Percentiles rank a stretch among this genome's conserved stretches.
phyloP scores from a whole-genome alignment of 2,113 vertebrate species.

The Tauraco erythrolophus region DNA sequence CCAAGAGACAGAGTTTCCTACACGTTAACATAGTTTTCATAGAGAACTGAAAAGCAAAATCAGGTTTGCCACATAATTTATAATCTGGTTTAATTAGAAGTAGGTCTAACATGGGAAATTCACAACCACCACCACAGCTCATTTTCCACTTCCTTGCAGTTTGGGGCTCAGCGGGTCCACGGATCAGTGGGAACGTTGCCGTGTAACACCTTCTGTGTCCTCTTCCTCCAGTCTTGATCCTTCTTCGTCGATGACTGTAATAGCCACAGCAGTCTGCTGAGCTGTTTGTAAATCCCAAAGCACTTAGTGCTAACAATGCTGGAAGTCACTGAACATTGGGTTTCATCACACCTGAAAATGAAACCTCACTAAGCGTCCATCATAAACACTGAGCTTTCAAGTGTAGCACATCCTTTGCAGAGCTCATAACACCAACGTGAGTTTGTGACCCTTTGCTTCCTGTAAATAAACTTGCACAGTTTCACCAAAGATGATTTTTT shows the following conservation, averaged over 20 bases:
- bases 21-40: neutral
- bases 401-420: neutral
- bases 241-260: fast-evolving
- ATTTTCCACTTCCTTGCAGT: neutral
- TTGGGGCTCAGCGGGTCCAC: fast-evolving
- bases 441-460: neutral
- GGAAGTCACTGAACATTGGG: neutral
- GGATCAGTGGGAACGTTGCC: neutral
- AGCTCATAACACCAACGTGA: fast-evolving
- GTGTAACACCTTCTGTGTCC: fast-evolving
- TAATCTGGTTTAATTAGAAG: neutral
- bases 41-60: neutral
- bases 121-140: no score
- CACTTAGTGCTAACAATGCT: neutral
- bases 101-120: neutral
- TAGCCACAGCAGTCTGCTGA: neutral
- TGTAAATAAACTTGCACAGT: neutral
- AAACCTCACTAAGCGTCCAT: neutral
- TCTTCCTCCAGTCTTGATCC: neutral
- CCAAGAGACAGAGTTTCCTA: neutral
- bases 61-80: neutral
- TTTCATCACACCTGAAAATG: neutral
- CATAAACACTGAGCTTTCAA: neutral
- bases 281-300: neutral
- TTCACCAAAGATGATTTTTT: neutral